Conservation (phyloP, 2,797 vertebrate genomes). For the Pangasius macronema region DNA sequence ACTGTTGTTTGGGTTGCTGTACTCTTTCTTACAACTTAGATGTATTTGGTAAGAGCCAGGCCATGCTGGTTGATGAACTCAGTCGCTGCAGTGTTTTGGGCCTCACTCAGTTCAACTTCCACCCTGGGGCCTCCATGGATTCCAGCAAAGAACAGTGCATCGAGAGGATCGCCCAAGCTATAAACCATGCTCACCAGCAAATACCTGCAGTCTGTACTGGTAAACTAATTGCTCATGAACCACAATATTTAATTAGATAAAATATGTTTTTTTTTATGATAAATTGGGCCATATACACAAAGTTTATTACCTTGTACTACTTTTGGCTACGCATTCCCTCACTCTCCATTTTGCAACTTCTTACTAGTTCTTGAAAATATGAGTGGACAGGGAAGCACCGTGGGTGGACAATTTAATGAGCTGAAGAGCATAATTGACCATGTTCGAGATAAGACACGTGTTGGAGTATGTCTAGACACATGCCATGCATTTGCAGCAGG, state of each 20-base stretch:
- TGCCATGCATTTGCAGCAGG: constrained; percentile 81
- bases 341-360: not conserved
- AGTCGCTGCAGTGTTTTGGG: constrained; percentile 76
- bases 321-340: not conserved
- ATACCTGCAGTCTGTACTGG: constrained; percentile 74
- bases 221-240: constrained; percentile 49
- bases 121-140: constrained; percentile 77
- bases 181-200: constrained; percentile 78
- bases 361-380: constrained; percentile 80
- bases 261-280: not conserved
- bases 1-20: constrained; percentile 24
- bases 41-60: constrained; percentile 78
- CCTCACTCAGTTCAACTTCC: constrained; percentile 77
- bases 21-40: constrained; percentile 61
- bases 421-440: constrained; percentile 76
- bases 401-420: constrained; percentile 76
- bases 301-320: not conserved
- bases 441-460: constrained; percentile 76
- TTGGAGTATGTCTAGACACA: constrained; percentile 79
- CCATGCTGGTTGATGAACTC: constrained; percentile 78
- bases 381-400: constrained; percentile 79
- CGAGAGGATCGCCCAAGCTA: constrained; percentile 73
- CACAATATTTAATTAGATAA: not conserved
- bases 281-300: not conserved
- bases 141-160: constrained; percentile 72